Base-by-base conservation (phyloP, 2,888 invertebrate species). In the Azorinus chamasolen region DNA sequence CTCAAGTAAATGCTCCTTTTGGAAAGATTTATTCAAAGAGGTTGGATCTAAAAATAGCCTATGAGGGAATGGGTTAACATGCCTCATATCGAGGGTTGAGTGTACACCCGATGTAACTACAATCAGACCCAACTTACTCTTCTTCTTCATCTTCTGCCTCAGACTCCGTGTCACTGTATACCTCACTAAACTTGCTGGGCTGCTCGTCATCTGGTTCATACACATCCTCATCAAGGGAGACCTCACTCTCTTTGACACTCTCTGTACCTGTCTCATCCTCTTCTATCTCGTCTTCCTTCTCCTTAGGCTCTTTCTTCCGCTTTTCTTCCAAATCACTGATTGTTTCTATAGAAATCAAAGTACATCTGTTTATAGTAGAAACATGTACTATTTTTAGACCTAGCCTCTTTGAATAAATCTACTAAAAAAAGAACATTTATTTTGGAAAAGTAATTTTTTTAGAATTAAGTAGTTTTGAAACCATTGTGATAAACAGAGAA, bases 131-230 rank as follows among this genome's bases (percentile, higher is more conserved):
- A n/a, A 54, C 57, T 63, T 43, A 68, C 70, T 71, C 70, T 24
- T 84, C 83, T 16, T 89, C 89, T 20, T 88, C 89, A n/a, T 89
- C 90, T n/a, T 88, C 90, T 16, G 90, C 91, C 57, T 92, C 92
- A 57, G 88, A 84, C 20, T 92, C 93, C 27, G 90, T 89, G 70
- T 93, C 93, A 80, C 92, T 93, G 84, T 86, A 93, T 22, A 92
- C 91, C 32, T 88, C 90, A 50, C 84, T 79, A 83, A 92, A 92
- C 65, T 87, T 87, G 76, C 89, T 86, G 5, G 86, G 83, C 37
- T 69, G 50, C 10, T 73, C 83, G 48, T 91, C 91, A 18, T 89
- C 89, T 22, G 83, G 84, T 51, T 87, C 87, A 74, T 86, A 89
- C 20, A 87, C 75, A 80, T 91, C 90, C 22, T 89, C 88, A 20